Evolutionary conservation across 2,113 vertebrate species (phyloP), one percentile per base, ranked within the genome.

Genomic region (Alligator sinensis): DNA sequence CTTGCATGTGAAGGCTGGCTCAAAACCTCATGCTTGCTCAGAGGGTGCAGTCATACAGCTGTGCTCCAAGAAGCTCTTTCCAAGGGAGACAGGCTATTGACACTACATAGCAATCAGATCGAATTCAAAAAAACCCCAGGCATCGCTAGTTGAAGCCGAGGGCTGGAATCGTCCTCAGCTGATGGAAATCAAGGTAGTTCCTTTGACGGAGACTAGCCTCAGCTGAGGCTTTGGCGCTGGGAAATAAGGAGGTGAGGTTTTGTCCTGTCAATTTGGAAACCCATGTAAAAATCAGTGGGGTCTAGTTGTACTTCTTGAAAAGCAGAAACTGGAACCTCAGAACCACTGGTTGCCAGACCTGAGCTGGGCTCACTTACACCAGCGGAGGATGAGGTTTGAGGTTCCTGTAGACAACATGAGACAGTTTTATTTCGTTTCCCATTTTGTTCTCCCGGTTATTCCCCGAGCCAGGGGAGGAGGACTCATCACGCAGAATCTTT

Each of bases 61-160:
- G 30, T 18, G 1, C 58, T 83, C 68, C n/a, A 72, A 66, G 76
- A 14, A 30, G 21, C 86, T 25, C 63, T 77, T 82, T 70, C 14
- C 25, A 82, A 58, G 25, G 34, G 10, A 80, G 9, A 4, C 63
- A 80, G 72, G 34, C 63, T 38, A 84, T 61, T 66, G 64, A 75
- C 54, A 11, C 30, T 59, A 9, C 22, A 28, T 1, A 59, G 55
- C 60, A 79, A 66, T 15, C 60, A 15, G 22, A 22, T 3, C 12
- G 70, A 25, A n/a, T 10, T 47, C 62, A 59, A 19, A 66, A 59
- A 34, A 47, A 59, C 0, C 0, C 0, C 2, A 54, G 61, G 55
- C 77, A 63, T 27, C 85, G 70, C 47, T 4, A 64, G 59, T 9
- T 75, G 79, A 90, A 90, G 62, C 27, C 77, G 59, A 61, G 34